Conservation (phyloP, 2,113 vertebrate species). For the Myrmecophaga tridactyla region DNA sequence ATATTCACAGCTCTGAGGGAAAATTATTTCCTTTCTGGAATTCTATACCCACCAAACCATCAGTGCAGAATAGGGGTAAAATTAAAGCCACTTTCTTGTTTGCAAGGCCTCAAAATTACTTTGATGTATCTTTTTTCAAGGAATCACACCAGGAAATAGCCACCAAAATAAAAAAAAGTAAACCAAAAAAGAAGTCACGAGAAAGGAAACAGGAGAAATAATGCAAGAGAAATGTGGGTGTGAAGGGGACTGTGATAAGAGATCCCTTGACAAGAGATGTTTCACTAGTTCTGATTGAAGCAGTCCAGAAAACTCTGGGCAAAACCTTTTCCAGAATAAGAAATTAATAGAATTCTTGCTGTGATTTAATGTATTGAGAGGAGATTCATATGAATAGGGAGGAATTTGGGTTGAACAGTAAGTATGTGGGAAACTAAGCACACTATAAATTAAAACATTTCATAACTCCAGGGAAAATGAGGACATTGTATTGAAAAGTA, state of each 20-base stretch:
- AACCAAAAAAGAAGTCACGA: neutral
- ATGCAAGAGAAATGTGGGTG: neutral
- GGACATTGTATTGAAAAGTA: neutral
- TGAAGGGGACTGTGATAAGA: neutral
- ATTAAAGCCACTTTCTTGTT: neutral
- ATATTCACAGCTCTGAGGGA: neutral
- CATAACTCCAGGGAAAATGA: neutral
- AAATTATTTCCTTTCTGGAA: neutral
- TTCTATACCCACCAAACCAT: no score
- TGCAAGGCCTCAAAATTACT: neutral
- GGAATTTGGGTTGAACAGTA: neutral
- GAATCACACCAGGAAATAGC: neutral
- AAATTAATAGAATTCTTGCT: neutral
- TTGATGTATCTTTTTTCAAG: neutral
- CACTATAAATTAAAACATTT: neutral
- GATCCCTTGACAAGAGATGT: accelerated
- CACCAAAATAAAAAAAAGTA: neutral
- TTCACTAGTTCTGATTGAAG: neutral
- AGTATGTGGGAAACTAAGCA: neutral
- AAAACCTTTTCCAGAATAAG: neutral
- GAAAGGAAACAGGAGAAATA: neutral
- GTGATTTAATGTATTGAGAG: neutral
- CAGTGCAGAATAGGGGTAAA: accelerated
- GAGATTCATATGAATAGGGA: neutral
- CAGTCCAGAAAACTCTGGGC: neutral